A percentile compares a stretch with the other conserved stretches of the same genome.
These are phyloP conservation scores for Spilosoma lubricipeda DNA, from an alignment of 2,888 invertebrate species.

Conservation along the genomic window DNA sequence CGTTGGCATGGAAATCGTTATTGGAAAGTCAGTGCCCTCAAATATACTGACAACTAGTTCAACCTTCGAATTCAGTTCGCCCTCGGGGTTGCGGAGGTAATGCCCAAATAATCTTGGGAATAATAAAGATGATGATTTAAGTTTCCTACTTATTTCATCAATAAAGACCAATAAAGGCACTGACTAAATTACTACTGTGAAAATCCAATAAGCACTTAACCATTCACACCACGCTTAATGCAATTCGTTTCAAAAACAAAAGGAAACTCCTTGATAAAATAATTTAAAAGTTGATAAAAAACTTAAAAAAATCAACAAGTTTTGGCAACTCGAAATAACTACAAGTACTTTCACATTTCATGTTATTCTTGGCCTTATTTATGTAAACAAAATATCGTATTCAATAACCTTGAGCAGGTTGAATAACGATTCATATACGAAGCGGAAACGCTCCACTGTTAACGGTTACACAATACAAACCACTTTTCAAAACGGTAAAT, in stretches of 20 bases:
- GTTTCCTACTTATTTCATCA: too few species aligned
- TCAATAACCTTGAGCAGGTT: slow-evolving; percentile 38
- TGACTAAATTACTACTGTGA: background rate
- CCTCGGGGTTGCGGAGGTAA: too few species aligned
- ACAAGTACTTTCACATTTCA: background rate
- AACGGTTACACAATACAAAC: slow-evolving; percentile 27
- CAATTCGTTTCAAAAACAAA: background rate
- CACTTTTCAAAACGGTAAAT: slow-evolving; percentile 33
- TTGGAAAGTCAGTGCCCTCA: too few species aligned
- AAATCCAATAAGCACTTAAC: background rate
- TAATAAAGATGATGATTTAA: too few species aligned
- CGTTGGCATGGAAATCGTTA: too few species aligned
- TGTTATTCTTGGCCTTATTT: slow-evolving; percentile 13
- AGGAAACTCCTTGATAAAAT: background rate
- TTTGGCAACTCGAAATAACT: background rate
- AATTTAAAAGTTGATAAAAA: background rate
- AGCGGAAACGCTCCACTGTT: slow-evolving; percentile 39
- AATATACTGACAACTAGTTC: too few species aligned
- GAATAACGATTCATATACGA: slow-evolving; percentile 22
- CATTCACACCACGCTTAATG: background rate
- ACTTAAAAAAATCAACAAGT: background rate
- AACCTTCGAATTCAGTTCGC: too few species aligned
- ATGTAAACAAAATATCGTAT: slow-evolving; percentile 32
- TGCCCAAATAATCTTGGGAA: too few species aligned
- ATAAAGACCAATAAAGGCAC: too few species aligned